These are phyloP conservation scores for Tiphia femorata DNA, from an alignment of 2,888 invertebrate species.

Conservation along the genomic window DNA sequence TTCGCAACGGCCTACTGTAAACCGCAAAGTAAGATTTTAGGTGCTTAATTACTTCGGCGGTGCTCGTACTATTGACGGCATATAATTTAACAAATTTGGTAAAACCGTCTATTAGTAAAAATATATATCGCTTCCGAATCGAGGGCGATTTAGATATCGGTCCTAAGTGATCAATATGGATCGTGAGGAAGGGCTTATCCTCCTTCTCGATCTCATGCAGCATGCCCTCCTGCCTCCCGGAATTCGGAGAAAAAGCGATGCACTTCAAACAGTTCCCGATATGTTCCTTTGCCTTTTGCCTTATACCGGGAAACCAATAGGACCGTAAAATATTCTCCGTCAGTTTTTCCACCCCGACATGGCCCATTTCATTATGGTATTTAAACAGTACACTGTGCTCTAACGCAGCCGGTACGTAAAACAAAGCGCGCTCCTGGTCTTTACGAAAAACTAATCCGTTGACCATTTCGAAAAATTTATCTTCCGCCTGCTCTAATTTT, in stretches of 20 bases:
- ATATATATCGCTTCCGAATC: background rate
- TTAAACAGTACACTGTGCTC: conserved; percentile 23
- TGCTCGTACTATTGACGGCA: background rate
- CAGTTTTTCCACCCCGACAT: conserved; percentile 30
- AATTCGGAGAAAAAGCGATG: conserved; percentile 22
- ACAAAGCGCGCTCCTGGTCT: conserved; percentile 16
- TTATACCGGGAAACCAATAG: conserved; percentile 30
- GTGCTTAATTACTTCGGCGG: background rate
- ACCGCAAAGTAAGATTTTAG: background rate
- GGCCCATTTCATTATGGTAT: too few relatives aligned
- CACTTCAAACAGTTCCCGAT: conserved; percentile 35
- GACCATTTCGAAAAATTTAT: conserved; percentile 28
- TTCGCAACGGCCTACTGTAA: background rate
- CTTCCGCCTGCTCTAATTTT: conserved; percentile 14
- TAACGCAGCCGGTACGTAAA: conserved; percentile 33
- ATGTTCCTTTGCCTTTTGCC: conserved; percentile 8
- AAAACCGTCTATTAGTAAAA: background rate
- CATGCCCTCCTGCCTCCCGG: conserved; percentile 21
- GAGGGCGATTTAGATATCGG: background rate
- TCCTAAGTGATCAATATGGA: conserved; percentile 19
- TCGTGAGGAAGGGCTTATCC: conserved; percentile 7
- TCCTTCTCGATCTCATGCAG: conserved; percentile 21
- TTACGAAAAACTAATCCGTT: conserved; percentile 38
- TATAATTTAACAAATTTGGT: conserved; percentile 10
- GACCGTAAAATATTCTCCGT: conserved; percentile 11